Percentiles rank a stretch among this genome's conserved stretches.
These are phyloP conservation scores for Eurytoma adleriae DNA, from an alignment of 2,888 invertebrate species.

Conservation along the genomic window DNA sequence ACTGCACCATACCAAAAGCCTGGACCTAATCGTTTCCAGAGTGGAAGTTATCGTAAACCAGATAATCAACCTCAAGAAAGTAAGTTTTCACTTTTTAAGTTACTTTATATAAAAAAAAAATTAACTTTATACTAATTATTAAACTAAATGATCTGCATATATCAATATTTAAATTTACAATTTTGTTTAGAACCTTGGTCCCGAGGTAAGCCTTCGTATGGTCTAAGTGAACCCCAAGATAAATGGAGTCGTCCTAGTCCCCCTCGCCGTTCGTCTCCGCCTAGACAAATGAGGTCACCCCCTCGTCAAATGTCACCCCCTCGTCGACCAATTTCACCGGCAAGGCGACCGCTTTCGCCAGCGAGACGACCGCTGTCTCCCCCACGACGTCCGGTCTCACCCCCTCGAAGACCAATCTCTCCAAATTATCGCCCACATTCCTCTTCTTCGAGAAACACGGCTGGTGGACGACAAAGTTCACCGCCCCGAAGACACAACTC, in stretches of 20 bases:
- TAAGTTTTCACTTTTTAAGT: background rate
- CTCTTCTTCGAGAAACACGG: constrained; percentile 50
- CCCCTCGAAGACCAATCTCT: constrained; percentile 48
- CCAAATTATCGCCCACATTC: constrained; percentile 52
- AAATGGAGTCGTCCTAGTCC: constrained; percentile 41
- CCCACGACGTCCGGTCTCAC: constrained; percentile 56
- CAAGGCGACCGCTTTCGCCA: constrained; percentile 56
- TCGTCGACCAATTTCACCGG: constrained; percentile 42
- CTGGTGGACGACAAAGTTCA: constrained; percentile 56
- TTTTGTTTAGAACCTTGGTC: constrained; percentile 42
- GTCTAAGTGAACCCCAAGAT: constrained; percentile 16
- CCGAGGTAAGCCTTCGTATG: constrained; percentile 27
- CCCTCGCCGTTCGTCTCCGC: constrained; percentile 45
- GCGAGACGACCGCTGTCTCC: constrained; percentile 57
- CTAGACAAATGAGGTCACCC: constrained; percentile 34
- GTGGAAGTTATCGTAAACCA: constrained; percentile 44
- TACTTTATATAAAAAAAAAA: constrained; percentile 13
- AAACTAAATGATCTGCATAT: background rate
- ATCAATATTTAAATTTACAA: background rate
- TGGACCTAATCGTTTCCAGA: constrained; percentile 52
- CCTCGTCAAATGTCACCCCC: constrained; percentile 43
- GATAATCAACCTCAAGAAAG: constrained; percentile 36
- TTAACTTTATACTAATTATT: background rate
- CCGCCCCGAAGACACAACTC: constrained; percentile 43
- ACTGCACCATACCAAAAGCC: constrained; percentile 51